phyloP scores from a whole-genome alignment of 2,888 invertebrate species.

The Meta bourneti region DNA sequence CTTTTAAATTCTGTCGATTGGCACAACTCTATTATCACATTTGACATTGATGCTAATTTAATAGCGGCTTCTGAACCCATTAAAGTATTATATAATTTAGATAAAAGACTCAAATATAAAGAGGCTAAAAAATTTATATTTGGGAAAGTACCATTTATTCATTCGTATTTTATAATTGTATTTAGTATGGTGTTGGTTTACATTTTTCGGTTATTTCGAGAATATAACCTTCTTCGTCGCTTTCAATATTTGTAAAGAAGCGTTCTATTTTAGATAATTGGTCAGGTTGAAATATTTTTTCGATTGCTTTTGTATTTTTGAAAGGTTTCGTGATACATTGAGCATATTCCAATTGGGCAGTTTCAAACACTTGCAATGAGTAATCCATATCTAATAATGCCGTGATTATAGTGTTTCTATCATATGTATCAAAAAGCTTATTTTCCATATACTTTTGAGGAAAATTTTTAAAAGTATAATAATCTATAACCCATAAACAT shows the following conservation, averaged over 20 bases:
- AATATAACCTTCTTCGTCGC: not conserved
- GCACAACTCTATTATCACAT: no score
- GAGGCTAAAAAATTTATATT: conserved; percentile 13
- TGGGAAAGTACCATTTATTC: not conserved
- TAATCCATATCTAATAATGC: conserved; percentile 21
- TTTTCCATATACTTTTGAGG: conserved; percentile 48
- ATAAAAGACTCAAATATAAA: conserved; percentile 22
- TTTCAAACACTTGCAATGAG: not conserved
- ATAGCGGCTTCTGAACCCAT: conserved; percentile 32
- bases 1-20: no score
- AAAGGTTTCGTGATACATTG: not conserved
- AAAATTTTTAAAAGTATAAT: conserved; percentile 12
- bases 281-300: not conserved
- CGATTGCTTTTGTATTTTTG: not conserved
- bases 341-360: not conserved
- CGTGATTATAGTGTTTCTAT: conserved; percentile 41
- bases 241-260: conserved; percentile 25
- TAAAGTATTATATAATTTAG: conserved; percentile 10
- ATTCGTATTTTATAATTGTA: not conserved
- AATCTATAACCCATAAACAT: conserved; percentile 49
- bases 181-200: not conserved
- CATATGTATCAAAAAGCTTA: conserved; percentile 7
- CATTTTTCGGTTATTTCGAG: conserved; percentile 4
- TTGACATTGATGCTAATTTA: no score
- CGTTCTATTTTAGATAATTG: not conserved